phyloP scores from a whole-genome alignment of 2,888 invertebrate species.

The Sycophila texana region DNA sequence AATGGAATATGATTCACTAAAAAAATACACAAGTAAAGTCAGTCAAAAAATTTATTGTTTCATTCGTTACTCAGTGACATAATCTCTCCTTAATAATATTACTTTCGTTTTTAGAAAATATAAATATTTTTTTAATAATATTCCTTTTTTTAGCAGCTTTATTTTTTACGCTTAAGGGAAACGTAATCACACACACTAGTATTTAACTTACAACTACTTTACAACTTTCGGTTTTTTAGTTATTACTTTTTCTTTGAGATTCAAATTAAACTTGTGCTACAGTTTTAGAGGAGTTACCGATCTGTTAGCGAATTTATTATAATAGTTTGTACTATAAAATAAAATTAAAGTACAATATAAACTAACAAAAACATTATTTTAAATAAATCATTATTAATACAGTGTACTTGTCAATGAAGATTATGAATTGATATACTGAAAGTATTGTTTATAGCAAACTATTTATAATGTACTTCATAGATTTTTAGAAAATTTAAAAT shows the following conservation, averaged over 20 bases:
- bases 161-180: slow-evolving; percentile 34
- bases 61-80: slow-evolving; percentile 53
- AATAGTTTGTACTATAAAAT: background rate
- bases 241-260: slow-evolving; percentile 8
- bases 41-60: slow-evolving; percentile 63
- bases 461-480: too few species aligned
- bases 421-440: too few species aligned
- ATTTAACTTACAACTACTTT: background rate
- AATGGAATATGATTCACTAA: slow-evolving; percentile 60
- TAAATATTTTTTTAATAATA: slow-evolving; percentile 48
- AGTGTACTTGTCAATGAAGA: too few species aligned
- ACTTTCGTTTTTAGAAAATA: slow-evolving; percentile 62
- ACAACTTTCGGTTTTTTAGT: background rate
- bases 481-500: too few species aligned
- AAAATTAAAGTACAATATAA: background rate
- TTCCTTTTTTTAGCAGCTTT: background rate
- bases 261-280: slow-evolving; percentile 3
- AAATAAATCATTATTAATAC: too few species aligned
- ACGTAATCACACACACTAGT: slow-evolving; percentile 36
- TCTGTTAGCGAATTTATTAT: background rate
- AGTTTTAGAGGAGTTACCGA: slow-evolving; percentile 1
- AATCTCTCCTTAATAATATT: background rate
- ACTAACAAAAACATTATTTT: too few species aligned
- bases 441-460: too few species aligned
- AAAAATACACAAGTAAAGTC: slow-evolving; percentile 57